Conservation (phyloP, 1,140 invertebrate species). For the Riptortus pedestris region DNA sequence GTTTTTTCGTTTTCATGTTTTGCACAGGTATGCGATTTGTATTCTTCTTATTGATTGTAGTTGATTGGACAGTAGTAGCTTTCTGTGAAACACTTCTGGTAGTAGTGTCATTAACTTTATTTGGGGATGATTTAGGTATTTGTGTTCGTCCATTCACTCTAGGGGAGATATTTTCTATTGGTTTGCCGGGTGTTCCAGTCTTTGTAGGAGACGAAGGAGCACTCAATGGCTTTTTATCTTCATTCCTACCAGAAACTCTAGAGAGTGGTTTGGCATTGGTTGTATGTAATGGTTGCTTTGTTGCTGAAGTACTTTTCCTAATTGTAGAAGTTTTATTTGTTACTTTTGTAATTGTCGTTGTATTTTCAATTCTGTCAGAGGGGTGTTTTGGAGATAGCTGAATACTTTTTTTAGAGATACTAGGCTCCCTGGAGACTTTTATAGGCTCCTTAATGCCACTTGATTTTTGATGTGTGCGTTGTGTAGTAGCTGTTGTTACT, state of each 20-base stretch:
- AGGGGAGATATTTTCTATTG: not conserved
- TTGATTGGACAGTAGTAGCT: conserved; percentile 14
- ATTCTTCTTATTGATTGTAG: conserved; percentile 9
- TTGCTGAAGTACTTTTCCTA: not conserved
- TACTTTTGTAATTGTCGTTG: not conserved
- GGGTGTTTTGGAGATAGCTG: not conserved
- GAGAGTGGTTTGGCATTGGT: too few relatives aligned
- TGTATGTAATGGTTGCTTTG: too few relatives aligned
- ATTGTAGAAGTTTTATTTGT: conserved; percentile 31
- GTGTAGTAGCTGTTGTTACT: too few relatives aligned
- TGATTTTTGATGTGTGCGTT: too few relatives aligned
- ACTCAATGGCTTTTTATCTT: too few relatives aligned
- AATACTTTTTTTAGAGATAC: too few relatives aligned
- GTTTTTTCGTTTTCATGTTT: conserved; percentile 6
- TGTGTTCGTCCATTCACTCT: not conserved
- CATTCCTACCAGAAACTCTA: too few relatives aligned
- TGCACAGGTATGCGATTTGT: too few relatives aligned
- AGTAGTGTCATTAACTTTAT: conserved; percentile 15
- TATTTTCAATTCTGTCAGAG: not conserved
- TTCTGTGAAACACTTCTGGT: conserved; percentile 36
- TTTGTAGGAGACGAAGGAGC: not conserved
- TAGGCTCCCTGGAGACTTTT: too few relatives aligned
- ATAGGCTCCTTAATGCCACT: too few relatives aligned
- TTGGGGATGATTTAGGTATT: not conserved
- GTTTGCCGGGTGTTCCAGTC: not conserved